Conservation (phyloP, 1,140 invertebrate genomes). For the Trissolcus basalis region DNA sequence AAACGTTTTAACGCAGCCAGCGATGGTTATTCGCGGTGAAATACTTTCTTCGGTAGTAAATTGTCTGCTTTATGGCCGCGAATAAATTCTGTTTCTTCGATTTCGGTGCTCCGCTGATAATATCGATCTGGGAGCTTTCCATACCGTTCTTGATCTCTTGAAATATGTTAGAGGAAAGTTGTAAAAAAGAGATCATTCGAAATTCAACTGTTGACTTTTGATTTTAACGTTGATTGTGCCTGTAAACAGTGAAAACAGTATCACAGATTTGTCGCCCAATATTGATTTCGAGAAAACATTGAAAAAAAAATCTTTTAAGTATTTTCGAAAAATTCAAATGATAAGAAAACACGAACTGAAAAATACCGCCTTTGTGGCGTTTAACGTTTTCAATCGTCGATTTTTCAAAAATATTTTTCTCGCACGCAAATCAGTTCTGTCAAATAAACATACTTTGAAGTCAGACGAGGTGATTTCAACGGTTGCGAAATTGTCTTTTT, state of each 20-base stretch:
- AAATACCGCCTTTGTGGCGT: no score
- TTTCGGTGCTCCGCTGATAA: conserved; percentile 23
- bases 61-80: conserved; percentile 31
- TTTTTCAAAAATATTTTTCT: no score
- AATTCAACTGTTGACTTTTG: not conserved
- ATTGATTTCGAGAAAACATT: no score
- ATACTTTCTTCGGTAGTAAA: conserved; percentile 42
- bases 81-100: conserved; percentile 45
- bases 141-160: not conserved
- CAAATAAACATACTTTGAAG: no score
- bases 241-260: not conserved
- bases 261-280: no score
- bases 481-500: no score
- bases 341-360: no score
- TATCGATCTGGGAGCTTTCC: conserved; percentile 21
- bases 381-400: no score
- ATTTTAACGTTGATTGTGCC: not conserved
- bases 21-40: conserved; percentile 31
- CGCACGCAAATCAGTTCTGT: no score
- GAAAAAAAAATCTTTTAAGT: no score
- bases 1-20: conserved; percentile 15
- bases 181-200: not conserved
- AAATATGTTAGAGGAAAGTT: conserved; percentile 7
- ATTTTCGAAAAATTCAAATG: no score
- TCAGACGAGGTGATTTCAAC: no score